Base-by-base conservation (phyloP, 2,113 vertebrate genomes). In the Catharus bicknelli region DNA sequence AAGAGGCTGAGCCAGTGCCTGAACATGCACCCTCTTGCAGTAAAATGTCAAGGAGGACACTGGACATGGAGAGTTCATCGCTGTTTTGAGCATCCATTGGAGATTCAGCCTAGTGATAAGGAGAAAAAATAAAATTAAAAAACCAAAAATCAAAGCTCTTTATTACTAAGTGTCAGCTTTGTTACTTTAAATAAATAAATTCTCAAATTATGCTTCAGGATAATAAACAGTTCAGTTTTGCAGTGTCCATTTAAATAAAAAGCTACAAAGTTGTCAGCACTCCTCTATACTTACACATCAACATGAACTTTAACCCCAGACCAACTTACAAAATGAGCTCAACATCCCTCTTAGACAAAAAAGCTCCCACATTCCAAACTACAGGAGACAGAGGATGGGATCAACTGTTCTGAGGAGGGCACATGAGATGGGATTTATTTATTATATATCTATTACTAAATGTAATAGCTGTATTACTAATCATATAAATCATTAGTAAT, bases 1-100 rank as follows among this genome's bases (percentile, higher is more conserved):
- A 99, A 3, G 97, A 98, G 59, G 98, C 98, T 1, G 99, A 99
- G n/a, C 98, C 98, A 0, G 98, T 98, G 83, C 98, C 98, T 0
- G 98, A 99, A 89, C 97, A 98, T 0, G 98, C 98, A 94, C 98
- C 98, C 89, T 99, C 98, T 4, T 97, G 98, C 82, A 99, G 97
- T 9, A 99, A 93, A 80, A 99, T 97, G 80, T 98, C 98, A 66
- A 99, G 97, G 68, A 99, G 93, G 74, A 98, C 98, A 16, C 98
- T 99, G 86, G 98, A 98, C 8, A 98, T 98, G 38, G 98, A 99
- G 53, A 98, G 96, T 0, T 97, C 96, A 1, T 99, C 98, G 0
- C 98, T 98, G 58, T 97, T 98, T 9, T 98, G 98, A 42, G 91
- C 70, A 1, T 97, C 97, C 32, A 94, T 80, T 32, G 96, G 96